Evolutionary conservation across 2,113 vertebrate genomes (phyloP).

Genomic region (Myocastor coypus): DNA sequence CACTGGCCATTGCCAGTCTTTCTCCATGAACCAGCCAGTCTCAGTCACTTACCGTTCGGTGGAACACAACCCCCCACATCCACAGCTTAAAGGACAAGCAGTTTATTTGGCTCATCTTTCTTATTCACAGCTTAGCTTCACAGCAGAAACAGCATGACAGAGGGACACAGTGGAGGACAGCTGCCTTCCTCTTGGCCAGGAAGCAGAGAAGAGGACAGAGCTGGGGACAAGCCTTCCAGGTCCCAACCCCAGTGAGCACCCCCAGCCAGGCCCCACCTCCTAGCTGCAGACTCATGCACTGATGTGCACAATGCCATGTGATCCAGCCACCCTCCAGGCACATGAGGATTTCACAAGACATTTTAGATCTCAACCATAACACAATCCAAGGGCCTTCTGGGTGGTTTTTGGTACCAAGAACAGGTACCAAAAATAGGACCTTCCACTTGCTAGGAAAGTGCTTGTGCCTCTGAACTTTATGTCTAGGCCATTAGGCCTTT

Average conservation of each 20-base stretch:
- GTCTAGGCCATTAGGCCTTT: too few species aligned
- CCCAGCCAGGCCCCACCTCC: neutral
- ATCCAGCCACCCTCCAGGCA: neutral
- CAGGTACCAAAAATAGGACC: too few species aligned
- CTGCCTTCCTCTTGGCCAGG: neutral
- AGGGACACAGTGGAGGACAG: neutral
- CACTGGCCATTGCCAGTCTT: neutral
- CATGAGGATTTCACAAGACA: neutral
- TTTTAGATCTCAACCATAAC: neutral
- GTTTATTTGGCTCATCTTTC: neutral
- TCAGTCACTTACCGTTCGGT: neutral
- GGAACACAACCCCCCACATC: neutral
- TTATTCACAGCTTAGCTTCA: neutral
- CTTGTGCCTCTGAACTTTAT: too few species aligned
- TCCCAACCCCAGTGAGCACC: neutral
- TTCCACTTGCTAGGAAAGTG: too few species aligned
- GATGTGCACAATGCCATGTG: neutral
- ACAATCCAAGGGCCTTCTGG: neutral
- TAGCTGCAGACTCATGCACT: neutral
- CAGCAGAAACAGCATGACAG: neutral
- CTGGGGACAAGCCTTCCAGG: neutral
- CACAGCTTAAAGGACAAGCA: neutral
- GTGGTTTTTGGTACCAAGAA: too few species aligned
- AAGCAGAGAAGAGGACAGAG: neutral
- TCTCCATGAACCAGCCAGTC: neutral